Evolutionary conservation across 2,888 invertebrate species (phyloP), one percentile per base, ranked within the genome.

Genomic region (Frankliniella fusca): DNA sequence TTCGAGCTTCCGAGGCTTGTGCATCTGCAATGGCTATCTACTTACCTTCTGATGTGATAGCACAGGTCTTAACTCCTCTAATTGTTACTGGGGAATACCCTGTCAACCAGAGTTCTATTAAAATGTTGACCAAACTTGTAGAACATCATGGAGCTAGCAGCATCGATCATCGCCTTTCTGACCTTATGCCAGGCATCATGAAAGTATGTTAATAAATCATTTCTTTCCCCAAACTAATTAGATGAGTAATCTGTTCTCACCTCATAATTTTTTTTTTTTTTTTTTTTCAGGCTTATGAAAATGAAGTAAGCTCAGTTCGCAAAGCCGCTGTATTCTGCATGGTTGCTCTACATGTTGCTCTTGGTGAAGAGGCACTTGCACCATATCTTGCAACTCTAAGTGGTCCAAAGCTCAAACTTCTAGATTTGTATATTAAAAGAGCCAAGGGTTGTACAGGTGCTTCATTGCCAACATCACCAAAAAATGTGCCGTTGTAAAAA

Each of bases 281-380:
- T 84, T 85, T 83, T 86, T 87, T 87, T 27, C 89, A 97, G 94
- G 92, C 97, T 84, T 97, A 97, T 82, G 97, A 98, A 87, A 95
- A 97, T 88, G 90, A 91, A 82, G 96, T 97, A 88, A 97, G 97
- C 82, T 93, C 95, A 85, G 97, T 99, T 48, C 92, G 99, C 81
- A 99, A 99, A 88, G 97, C 97, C 85, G 96, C 97, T 18, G 97
- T 98, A 27, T 98, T 99, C 90, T 98, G 98, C 87, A 96, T 99
- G 93, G 98, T 99, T 8, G 95, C 97, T 80, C 92, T 98, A 86
- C 96, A 98, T 86, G 92, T 94, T 87, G 93, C 94, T 76, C 93
- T 97, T 12, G 98, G 98, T 0, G 96, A 97, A 87, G 95, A 94
- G 48, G 90, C 92, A 70, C 91, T 98, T 88, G 91, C 92, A 86